Evolutionary conservation across 2,797 vertebrate genomes (phyloP).

Genomic region (Silurus lanzhouensis): DNA sequence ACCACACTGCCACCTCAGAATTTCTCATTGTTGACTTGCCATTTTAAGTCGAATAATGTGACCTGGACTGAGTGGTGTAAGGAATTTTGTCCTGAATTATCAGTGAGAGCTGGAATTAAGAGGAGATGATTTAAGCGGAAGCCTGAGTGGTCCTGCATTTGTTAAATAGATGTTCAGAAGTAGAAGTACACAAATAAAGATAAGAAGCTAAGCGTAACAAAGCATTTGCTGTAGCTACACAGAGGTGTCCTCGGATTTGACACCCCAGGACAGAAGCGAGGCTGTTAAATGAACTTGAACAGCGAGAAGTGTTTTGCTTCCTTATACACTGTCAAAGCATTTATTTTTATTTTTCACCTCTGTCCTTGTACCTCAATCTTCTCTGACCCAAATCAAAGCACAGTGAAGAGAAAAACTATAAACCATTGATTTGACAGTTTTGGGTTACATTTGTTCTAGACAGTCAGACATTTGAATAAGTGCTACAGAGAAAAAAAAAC

Average conservation of each 20-base stretch:
- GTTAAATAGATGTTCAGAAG: constrained; percentile 53
- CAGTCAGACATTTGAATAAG: constrained; percentile 26
- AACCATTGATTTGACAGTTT: constrained; percentile 27
- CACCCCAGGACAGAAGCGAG: constrained; percentile 31
- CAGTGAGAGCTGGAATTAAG: constrained; percentile 53
- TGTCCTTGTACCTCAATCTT: constrained; percentile 20
- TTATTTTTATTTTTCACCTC: neutral
- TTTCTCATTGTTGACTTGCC: constrained; percentile 46
- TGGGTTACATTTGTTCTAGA: constrained; percentile 39
- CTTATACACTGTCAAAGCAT: neutral
- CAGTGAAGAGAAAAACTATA: constrained; percentile 22
- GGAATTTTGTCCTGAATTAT: constrained; percentile 61
- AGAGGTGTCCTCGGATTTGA: constrained; percentile 30
- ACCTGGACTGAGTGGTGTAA: constrained; percentile 58
- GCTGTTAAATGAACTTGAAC: constrained; percentile 27
- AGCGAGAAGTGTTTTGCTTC: constrained; percentile 13
- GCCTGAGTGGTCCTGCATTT: constrained; percentile 49
- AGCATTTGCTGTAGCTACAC: constrained; percentile 26
- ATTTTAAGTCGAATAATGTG: constrained; percentile 65
- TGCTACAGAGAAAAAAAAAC: constrained; percentile 28
- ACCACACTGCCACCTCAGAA: constrained; percentile 61
- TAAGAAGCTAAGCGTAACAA: constrained; percentile 13
- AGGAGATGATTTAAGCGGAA: constrained; percentile 30
- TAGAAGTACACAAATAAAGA: constrained; percentile 45
- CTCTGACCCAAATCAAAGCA: constrained; percentile 39